Evolutionary conservation across 2,113 vertebrate species (phyloP).

Genomic region (Dolichotis patagonum): DNA sequence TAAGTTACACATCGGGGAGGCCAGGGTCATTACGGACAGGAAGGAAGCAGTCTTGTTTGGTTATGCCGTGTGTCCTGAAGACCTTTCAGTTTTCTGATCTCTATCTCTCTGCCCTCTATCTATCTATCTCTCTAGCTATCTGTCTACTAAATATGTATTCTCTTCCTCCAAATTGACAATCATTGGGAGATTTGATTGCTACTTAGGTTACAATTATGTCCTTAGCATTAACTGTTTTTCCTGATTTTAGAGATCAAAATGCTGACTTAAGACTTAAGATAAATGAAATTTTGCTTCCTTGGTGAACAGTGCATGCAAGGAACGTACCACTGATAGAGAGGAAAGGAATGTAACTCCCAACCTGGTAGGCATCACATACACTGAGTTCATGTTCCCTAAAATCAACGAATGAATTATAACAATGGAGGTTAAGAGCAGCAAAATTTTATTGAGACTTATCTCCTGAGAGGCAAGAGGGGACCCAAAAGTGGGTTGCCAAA

Average conservation of each 20-base stretch:
- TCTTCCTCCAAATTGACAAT: neutral
- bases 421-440: neutral
- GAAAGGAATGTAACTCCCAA: neutral
- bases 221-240: conserved; percentile 4
- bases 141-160: neutral
- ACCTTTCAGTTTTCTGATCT: neutral
- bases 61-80: conserved; percentile 67
- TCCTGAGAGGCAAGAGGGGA: neutral
- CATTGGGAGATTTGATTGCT: neutral
- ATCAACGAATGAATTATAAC: neutral
- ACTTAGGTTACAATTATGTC: neutral
- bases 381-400: neutral
- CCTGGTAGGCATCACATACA: neutral
- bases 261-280: neutral
- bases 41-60: conserved; percentile 78
- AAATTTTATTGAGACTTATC: neutral
- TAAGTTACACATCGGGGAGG: conserved; percentile 86
- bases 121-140: neutral
- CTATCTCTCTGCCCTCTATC: neutral
- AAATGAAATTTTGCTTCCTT: neutral
- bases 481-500: neutral
- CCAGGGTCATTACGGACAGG: conserved; percentile 81
- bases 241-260: conserved; percentile 35
- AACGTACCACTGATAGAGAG: neutral
- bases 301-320: neutral